A percentile compares a stretch with the other conserved stretches of the same genome.
Evolutionary conservation across 2,113 vertebrate genomes (phyloP).

Genomic region (Limnothrissa miodon): DNA sequence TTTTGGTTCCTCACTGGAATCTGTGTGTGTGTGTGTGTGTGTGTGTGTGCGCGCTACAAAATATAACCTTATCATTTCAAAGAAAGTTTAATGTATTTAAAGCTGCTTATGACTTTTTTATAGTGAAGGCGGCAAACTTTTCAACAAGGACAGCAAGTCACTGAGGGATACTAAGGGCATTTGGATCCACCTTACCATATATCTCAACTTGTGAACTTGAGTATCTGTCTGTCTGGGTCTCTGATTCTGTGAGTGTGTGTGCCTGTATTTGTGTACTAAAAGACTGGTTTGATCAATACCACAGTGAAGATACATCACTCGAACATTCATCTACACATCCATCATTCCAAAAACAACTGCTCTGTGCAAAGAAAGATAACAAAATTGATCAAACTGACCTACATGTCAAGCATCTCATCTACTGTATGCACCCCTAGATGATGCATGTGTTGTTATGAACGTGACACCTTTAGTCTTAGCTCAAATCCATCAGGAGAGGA

Average conservation of each 20-base stretch:
- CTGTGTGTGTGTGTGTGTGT: background rate
- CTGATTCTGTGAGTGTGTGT: background rate
- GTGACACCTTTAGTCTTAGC: background rate
- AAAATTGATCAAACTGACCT: conserved; percentile 10
- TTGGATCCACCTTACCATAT: no score
- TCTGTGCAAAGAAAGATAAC: background rate
- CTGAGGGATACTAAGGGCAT: no score
- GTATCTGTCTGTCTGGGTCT: background rate
- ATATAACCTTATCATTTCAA: no score
- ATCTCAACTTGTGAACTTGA: no score
- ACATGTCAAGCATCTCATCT: background rate
- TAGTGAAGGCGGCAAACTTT: no score
- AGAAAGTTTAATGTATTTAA: no score
- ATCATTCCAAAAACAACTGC: background rate
- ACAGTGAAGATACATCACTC: background rate
- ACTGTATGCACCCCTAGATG: background rate
- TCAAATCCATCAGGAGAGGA: conserved; percentile 4
- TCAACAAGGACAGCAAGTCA: no score
- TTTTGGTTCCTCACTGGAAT: background rate
- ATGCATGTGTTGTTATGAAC: background rate
- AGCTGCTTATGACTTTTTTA: no score
- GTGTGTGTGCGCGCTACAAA: background rate
- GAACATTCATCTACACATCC: background rate
- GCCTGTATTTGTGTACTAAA: background rate
- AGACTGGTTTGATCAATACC: background rate